Percentiles rank a stretch among this genome's conserved stretches.
Evolutionary conservation across 1,140 invertebrate genomes (phyloP).

Genomic region (Branchinecta lindahli): DNA sequence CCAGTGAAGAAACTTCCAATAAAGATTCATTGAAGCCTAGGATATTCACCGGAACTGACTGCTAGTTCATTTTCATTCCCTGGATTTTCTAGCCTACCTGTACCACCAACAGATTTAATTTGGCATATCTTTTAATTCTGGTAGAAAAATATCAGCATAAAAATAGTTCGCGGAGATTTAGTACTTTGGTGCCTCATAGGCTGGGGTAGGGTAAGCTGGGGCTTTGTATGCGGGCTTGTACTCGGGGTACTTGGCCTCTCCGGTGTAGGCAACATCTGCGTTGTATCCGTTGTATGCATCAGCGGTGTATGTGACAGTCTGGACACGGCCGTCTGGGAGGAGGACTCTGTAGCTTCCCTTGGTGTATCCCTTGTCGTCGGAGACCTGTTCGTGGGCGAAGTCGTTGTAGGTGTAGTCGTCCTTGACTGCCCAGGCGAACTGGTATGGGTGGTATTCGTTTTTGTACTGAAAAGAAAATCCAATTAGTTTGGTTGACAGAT

Average conservation of each 20-base stretch:
- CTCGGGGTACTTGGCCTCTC: slow-evolving; percentile 47
- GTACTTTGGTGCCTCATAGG: background rate
- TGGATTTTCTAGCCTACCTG: too few relatives aligned
- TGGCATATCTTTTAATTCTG: too few relatives aligned
- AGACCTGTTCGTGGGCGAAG: slow-evolving; percentile 51
- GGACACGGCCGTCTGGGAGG: slow-evolving; percentile 56
- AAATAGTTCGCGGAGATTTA: too few relatives aligned
- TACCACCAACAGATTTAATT: too few relatives aligned
- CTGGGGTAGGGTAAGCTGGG: background rate
- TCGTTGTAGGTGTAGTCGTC: slow-evolving; percentile 50
- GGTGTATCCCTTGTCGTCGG: slow-evolving; percentile 41
- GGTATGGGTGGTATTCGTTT: slow-evolving; percentile 34
- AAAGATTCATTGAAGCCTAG: too few relatives aligned
- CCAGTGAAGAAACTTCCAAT: too few relatives aligned
- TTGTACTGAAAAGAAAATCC: background rate
- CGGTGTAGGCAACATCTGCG: slow-evolving; percentile 57
- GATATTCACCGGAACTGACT: too few relatives aligned
- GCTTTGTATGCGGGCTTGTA: slow-evolving; percentile 17
- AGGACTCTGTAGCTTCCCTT: slow-evolving; percentile 54
- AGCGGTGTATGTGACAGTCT: slow-evolving; percentile 58
- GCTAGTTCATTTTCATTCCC: too few relatives aligned
- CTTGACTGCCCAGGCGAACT: slow-evolving; percentile 53
- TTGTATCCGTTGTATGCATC: slow-evolving; percentile 53
- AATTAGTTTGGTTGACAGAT: too few relatives aligned
- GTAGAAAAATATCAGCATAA: too few relatives aligned